Evolutionary conservation across 2,888 invertebrate genomes (phyloP).

Genomic region (Tortrix viridana): DNA sequence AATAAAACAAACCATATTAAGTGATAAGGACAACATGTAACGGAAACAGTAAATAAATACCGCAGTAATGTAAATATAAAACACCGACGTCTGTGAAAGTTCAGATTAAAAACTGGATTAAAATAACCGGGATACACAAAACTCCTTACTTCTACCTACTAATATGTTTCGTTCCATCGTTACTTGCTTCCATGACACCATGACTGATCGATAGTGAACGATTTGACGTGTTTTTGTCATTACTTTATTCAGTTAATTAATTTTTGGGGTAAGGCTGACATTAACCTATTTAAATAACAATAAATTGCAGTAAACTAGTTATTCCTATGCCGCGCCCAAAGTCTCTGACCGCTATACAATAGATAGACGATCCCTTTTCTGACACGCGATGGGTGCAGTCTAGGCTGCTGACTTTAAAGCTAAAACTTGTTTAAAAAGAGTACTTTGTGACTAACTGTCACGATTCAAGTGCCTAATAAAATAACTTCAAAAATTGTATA

Average conservation of each 20-base stretch:
- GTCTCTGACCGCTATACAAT: constrained; percentile 48
- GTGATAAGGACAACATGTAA: too few species aligned
- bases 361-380: constrained; percentile 63
- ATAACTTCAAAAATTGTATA: too few species aligned
- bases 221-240: not conserved
- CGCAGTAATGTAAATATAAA: too few species aligned
- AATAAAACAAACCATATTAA: too few species aligned
- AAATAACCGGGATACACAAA: not conserved
- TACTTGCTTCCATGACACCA: not conserved
- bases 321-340: constrained; percentile 51
- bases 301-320: constrained; percentile 52
- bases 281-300: constrained; percentile 59
- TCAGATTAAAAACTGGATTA: too few species aligned
- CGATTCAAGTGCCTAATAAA: not conserved
- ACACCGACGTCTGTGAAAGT: too few species aligned
- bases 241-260: not conserved
- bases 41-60: too few species aligned
- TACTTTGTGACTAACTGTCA: not conserved
- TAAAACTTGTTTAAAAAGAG: constrained; percentile 3
- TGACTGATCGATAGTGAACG: not conserved
- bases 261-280: constrained; percentile 38
- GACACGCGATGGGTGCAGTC: constrained; percentile 55
- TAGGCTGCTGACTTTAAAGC: constrained; percentile 35
- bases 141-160: not conserved
- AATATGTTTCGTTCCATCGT: not conserved